Percentiles rank a stretch among this genome's conserved stretches.
phyloP scores from a whole-genome alignment of 2,797 vertebrate species.

The Rhynchotus rufescens region DNA sequence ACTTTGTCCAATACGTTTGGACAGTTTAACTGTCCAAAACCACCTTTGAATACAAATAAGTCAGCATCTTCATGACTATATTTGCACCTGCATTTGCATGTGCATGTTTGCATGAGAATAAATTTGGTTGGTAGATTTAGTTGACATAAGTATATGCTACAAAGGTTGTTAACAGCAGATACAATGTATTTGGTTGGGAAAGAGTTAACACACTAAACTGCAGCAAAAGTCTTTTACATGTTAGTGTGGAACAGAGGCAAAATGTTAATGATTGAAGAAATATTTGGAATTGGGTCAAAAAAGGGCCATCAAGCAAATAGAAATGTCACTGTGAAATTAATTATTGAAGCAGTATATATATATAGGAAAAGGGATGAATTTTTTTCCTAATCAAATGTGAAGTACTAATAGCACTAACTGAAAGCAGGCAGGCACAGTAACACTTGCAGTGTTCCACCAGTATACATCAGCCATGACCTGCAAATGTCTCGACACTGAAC shows the following conservation, averaged over 20 bases:
- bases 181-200: background rate
- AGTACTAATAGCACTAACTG: background rate
- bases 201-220: background rate
- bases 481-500: constrained; percentile 21
- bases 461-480: constrained; percentile 16
- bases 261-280: background rate
- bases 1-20: too few relatives aligned
- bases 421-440: background rate
- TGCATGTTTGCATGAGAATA: background rate
- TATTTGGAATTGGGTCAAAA: constrained; percentile 9
- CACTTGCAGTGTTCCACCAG: background rate
- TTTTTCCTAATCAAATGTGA: background rate
- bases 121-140: background rate
- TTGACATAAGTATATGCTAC: background rate
- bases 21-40: background rate
- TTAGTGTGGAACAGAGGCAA: background rate
- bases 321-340: constrained; percentile 11
- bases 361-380: background rate
- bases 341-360: background rate
- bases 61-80: background rate
- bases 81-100: background rate
- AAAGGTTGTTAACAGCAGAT: background rate
- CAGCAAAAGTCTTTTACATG: background rate
- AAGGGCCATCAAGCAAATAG: background rate
- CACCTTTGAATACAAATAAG: background rate